phyloP scores from a whole-genome alignment of 2,113 vertebrate species.

The Sprattus sprattus region DNA sequence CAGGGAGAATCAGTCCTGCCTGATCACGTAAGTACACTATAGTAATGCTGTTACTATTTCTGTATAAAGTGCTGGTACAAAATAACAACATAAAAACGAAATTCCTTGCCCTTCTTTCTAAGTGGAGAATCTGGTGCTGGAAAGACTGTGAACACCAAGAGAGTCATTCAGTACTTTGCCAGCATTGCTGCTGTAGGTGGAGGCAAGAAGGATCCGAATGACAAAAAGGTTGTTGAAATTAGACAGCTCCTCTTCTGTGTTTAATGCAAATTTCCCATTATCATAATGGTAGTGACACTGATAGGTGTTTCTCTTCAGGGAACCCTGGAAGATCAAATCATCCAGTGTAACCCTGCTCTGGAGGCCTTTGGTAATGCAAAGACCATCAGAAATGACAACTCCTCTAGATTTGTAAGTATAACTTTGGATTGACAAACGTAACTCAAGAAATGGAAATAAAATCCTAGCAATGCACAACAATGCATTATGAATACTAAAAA shows the following conservation, averaged over 20 bases:
- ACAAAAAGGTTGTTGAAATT: conserved; percentile 59
- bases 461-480: no score
- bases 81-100: no score
- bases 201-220: conserved; percentile 74
- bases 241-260: no score
- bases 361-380: conserved; percentile 87
- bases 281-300: no score
- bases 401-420: conserved; percentile 77
- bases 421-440: neutral
- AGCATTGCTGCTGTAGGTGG: conserved; percentile 75
- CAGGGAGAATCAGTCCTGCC: conserved; percentile 82
- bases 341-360: conserved; percentile 83
- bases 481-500: no score
- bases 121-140: conserved; percentile 87
- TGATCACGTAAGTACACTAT: conserved; percentile 80
- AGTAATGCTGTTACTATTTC: neutral
- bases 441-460: no score
- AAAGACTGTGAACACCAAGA: conserved; percentile 87
- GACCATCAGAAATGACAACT: conserved; percentile 81
- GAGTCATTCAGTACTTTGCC: conserved; percentile 86
- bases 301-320: conserved; percentile 57
- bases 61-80: no score
- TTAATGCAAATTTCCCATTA: neutral
- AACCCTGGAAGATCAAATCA: conserved; percentile 86
- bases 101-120: conserved; percentile 17